Evolutionary conservation across 2,888 invertebrate genomes (phyloP).

Genomic region (Cheilosia pagana): DNA sequence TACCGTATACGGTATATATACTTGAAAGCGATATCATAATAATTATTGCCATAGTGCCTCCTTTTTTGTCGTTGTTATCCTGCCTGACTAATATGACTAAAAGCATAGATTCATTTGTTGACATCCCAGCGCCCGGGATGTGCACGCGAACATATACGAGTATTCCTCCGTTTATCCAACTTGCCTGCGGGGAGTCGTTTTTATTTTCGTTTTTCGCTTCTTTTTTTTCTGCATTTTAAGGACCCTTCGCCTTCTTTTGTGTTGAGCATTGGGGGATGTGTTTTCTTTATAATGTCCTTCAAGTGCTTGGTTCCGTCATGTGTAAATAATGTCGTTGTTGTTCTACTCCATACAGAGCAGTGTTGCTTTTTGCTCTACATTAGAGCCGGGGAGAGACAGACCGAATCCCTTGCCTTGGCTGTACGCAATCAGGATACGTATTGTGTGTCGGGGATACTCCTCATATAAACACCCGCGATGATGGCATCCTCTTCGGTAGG

Average conservation of each 20-base stretch:
- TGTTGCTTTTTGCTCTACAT: constrained; percentile 52
- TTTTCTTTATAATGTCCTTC: constrained; percentile 77
- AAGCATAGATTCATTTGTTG: constrained; percentile 74
- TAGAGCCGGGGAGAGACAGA: not conserved
- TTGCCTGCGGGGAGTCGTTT: constrained; percentile 58
- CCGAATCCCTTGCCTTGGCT: constrained; percentile 25
- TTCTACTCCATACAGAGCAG: constrained; percentile 46
- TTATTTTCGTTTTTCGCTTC: constrained; percentile 21
- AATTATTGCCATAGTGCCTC: constrained; percentile 72
- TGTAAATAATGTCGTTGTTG: constrained; percentile 76
- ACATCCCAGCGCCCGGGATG: constrained; percentile 50
- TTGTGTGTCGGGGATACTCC: constrained; percentile 60
- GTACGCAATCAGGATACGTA: constrained; percentile 65
- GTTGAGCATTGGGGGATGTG: constrained; percentile 66
- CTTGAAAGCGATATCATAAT: constrained; percentile 70
- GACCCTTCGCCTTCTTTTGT: constrained; percentile 70
- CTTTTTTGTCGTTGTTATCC: constrained; percentile 53
- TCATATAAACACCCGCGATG: constrained; percentile 59
- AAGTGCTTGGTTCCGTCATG: constrained; percentile 77
- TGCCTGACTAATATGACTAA: constrained; percentile 72
- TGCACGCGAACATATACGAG: not conserved
- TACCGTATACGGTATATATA: constrained; percentile 9
- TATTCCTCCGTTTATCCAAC: constrained; percentile 51
- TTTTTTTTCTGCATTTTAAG: constrained; percentile 61
- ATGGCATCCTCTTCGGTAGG: constrained; percentile 40